Evolutionary conservation across 2,797 vertebrate species (phyloP).

Genomic region (Acipenser transmontanus): DNA sequence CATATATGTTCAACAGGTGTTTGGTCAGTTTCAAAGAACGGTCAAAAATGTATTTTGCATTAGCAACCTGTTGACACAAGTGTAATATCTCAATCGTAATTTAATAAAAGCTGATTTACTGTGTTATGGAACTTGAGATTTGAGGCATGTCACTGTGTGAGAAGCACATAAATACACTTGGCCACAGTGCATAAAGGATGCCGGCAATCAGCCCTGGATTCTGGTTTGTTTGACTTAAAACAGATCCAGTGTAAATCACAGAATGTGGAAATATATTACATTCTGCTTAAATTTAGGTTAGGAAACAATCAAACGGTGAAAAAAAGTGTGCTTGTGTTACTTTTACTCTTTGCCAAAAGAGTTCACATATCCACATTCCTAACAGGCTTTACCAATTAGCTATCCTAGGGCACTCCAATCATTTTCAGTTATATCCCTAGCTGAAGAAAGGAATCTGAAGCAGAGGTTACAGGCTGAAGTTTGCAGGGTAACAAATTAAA

Average conservation of each 20-base stretch:
- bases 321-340: not conserved
- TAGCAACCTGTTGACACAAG: conserved; percentile 17
- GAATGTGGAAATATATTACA: conserved; percentile 33
- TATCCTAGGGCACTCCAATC: conserved; percentile 31
- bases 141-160: conserved; percentile 6
- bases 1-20: conserved; percentile 45
- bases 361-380: conserved; percentile 39
- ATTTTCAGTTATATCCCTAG: conserved; percentile 35
- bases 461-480: conserved; percentile 29
- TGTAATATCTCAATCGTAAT: conserved; percentile 11
- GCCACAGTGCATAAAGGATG: conserved; percentile 41
- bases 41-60: conserved; percentile 10
- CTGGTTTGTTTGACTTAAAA: conserved; percentile 53
- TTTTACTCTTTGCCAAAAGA: conserved; percentile 33
- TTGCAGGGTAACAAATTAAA: conserved; percentile 29
- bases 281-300: conserved; percentile 40
- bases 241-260: conserved; percentile 48
- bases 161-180: conserved; percentile 34
- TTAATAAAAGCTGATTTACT: conserved; percentile 19
- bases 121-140: conserved; percentile 5
- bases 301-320: conserved; percentile 30
- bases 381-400: conserved; percentile 37
- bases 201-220: conserved; percentile 20
- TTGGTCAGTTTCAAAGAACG: conserved; percentile 32
- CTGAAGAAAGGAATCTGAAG: conserved; percentile 46